These are phyloP conservation scores for Autographa gamma DNA, from an alignment of 2,888 invertebrate species.

Conservation along the genomic window DNA sequence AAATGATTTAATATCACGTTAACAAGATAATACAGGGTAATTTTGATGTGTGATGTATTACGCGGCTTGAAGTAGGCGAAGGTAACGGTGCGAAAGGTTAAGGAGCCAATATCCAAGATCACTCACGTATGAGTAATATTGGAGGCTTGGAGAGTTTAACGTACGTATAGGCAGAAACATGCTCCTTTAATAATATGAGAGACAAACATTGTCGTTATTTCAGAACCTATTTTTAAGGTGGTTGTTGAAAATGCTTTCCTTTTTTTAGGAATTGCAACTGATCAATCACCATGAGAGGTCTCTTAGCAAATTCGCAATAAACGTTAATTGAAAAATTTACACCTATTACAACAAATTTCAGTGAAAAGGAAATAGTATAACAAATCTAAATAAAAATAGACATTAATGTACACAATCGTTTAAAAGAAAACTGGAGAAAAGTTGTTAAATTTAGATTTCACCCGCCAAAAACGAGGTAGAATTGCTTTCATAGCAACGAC, in stretches of 20 bases:
- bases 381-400: not conserved
- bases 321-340: not conserved
- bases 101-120: constrained; percentile 53
- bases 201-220: not conserved
- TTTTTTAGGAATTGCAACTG: no score
- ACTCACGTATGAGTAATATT: constrained; percentile 44
- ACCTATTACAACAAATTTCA: not conserved
- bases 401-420: not conserved
- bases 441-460: not conserved
- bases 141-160: not conserved
- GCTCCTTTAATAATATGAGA: not conserved
- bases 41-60: constrained; percentile 61
- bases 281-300: no score
- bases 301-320: no score
- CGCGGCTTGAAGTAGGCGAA: constrained; percentile 59
- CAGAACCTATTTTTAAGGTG: no score
- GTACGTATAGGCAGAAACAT: not conserved
- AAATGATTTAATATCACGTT: constrained; percentile 54
- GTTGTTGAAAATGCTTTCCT: no score
- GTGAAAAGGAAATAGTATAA: not conserved
- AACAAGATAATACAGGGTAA: constrained; percentile 62
- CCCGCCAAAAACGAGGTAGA: not conserved
- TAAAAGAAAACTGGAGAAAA: not conserved
- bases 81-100: constrained; percentile 57
- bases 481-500: constrained; percentile 11